These are phyloP conservation scores for Palaemon carinicauda DNA, from an alignment of 1,140 invertebrate genomes.

Conservation along the genomic window DNA sequence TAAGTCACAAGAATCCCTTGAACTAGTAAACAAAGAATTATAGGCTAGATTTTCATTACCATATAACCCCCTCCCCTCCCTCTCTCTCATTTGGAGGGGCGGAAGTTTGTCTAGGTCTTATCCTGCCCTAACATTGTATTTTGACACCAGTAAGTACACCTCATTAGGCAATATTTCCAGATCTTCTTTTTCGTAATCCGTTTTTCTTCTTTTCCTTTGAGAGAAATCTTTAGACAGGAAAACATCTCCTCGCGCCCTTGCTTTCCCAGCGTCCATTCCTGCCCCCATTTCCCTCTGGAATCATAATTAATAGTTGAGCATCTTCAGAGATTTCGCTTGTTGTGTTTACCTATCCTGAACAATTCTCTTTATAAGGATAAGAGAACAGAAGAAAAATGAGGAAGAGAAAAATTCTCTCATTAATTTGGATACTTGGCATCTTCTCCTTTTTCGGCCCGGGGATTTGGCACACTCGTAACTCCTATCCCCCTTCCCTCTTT, in stretches of 20 bases:
- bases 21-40: too few relatives aligned
- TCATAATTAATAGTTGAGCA: not conserved
- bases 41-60: not conserved
- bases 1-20: too few relatives aligned
- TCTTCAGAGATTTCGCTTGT: not conserved
- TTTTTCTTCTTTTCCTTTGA: not conserved
- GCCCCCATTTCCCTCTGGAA: not conserved
- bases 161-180: not conserved
- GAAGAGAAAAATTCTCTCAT: too few relatives aligned
- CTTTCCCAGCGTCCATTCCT: not conserved
- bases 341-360: too few relatives aligned
- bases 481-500: not conserved
- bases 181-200: slow-evolving; percentile 15
- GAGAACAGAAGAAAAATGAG: too few relatives aligned
- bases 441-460: too few relatives aligned
- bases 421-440: too few relatives aligned
- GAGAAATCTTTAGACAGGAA: too few relatives aligned
- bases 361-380: too few relatives aligned
- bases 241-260: too few relatives aligned
- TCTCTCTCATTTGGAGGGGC: not conserved
- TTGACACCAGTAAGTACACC: slow-evolving; percentile 35
- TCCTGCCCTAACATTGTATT: slow-evolving; percentile 30
- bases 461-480: not conserved
- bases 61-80: not conserved
- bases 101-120: slow-evolving; percentile 43